Percentiles rank a stretch among this genome's conserved stretches.
Conservation (phyloP, 2,113 vertebrate species). For the Amazona vittata region DNA sequence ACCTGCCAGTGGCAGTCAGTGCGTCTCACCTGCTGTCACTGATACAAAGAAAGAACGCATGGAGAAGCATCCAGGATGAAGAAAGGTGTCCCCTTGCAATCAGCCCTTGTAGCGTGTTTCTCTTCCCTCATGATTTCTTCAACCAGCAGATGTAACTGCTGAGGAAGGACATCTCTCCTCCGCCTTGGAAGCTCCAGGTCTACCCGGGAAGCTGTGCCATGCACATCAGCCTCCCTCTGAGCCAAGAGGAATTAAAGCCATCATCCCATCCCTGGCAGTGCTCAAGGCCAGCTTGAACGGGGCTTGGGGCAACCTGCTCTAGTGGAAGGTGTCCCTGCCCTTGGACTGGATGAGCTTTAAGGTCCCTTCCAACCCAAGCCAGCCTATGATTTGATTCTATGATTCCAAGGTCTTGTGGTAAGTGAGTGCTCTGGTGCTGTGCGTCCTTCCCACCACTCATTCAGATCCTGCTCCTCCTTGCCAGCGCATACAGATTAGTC, state of each 20-base stretch:
- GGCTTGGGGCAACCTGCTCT: not conserved
- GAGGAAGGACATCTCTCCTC: not conserved
- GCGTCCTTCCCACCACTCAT: fast-evolving
- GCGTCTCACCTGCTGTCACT: not conserved
- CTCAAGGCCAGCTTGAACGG: too few species aligned
- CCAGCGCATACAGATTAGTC: not conserved
- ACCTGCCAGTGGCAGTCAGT: not conserved
- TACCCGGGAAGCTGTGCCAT: not conserved
- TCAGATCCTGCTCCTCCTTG: not conserved
- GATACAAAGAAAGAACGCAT: not conserved
- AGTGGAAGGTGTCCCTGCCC: not conserved
- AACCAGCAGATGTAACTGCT: not conserved
- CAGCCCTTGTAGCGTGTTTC: not conserved
- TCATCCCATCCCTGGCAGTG: not conserved
- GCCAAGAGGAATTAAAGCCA: not conserved
- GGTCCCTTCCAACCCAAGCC: not conserved
- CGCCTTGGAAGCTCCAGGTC: not conserved
- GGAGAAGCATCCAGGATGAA: not conserved
- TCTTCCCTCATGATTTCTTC: not conserved
- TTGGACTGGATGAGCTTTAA: not conserved
- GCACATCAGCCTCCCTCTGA: not conserved
- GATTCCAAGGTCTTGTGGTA: not conserved
- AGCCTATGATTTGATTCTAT: not conserved
- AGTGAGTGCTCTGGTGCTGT: not conserved
- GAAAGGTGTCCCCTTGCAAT: not conserved